phyloP scores from a whole-genome alignment of 2,797 vertebrate species.

The Scleropages formosus region DNA sequence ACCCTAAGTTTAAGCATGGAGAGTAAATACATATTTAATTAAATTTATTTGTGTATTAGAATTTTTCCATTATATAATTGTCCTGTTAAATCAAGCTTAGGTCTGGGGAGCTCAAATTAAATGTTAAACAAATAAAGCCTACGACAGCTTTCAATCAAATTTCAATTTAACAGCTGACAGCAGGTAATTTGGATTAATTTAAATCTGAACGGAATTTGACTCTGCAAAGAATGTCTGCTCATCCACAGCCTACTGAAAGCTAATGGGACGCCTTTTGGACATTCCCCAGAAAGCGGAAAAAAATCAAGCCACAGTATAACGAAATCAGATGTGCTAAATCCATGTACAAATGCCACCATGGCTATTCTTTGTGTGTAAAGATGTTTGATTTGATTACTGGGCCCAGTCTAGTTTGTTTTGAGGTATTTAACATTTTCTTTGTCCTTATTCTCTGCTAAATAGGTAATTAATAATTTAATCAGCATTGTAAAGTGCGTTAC shows the following conservation, averaged over 20 bases:
- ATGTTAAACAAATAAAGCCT: constrained; percentile 5
- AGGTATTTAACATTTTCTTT: no score
- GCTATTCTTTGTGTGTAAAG: no score
- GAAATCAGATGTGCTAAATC: no score
- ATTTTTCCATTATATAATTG: neutral
- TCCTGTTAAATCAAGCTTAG: neutral
- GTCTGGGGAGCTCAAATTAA: constrained; percentile 11
- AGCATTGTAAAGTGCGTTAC: no score
- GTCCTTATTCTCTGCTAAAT: no score
- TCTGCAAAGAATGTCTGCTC: neutral
- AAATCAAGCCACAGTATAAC: no score
- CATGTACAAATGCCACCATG: no score
- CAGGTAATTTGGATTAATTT: constrained; percentile 12
- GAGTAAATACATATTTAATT: neutral
- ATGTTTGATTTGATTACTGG: no score
- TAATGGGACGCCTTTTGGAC: no score
- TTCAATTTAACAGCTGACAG: neutral
- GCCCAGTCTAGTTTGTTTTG: no score
- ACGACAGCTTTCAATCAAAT: constrained; percentile 18
- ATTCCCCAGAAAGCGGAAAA: no score
- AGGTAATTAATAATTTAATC: no score
- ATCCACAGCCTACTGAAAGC: neutral
- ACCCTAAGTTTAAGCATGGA: neutral
- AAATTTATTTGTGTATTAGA: constrained; percentile 5
- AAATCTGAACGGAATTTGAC: neutral